Percentiles rank a stretch among this genome's conserved stretches.
phyloP scores from a whole-genome alignment of 2,888 invertebrate genomes.

The Zygaena filipendulae region DNA sequence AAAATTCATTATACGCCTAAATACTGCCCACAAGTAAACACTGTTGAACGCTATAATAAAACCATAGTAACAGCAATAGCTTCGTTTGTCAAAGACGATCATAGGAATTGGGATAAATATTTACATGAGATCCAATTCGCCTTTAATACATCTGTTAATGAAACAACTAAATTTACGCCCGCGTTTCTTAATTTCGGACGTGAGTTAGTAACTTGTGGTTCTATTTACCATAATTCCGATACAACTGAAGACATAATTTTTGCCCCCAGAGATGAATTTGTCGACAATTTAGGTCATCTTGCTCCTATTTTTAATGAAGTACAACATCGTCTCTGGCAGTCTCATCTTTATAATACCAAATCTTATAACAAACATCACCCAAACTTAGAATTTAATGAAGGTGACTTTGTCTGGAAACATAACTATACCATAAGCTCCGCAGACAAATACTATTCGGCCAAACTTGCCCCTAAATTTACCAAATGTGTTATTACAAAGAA shows the following conservation, averaged over 20 bases:
- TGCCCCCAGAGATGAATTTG: constrained; percentile 13
- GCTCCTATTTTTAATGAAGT: constrained; percentile 14
- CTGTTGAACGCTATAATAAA: no score
- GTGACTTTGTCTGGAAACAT: constrained; percentile 14
- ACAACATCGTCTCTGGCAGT: constrained; percentile 8
- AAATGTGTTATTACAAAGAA: no score
- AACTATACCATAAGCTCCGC: constrained; percentile 7
- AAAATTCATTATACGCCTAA: constrained; percentile 14
- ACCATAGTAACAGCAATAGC: constrained; percentile 16
- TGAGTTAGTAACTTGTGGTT: constrained; percentile 13
- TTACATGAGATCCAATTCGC: constrained; percentile 17
- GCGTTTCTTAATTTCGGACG: constrained; percentile 15
- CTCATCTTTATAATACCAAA: constrained; percentile 13
- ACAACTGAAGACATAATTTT: constrained; percentile 10
- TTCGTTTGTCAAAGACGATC: constrained; percentile 15
- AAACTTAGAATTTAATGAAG: constrained; percentile 14
- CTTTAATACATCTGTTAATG: constrained; percentile 18
- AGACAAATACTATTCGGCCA: no score
- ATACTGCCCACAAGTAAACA: no score
- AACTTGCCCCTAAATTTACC: no score
- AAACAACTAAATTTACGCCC: constrained; percentile 16
- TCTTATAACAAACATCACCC: constrained; percentile 16
- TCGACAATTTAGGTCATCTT: constrained; percentile 14
- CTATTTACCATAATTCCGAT: constrained; percentile 8
- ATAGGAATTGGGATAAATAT: constrained; percentile 17